Percentiles rank a stretch among this genome's conserved stretches.
Conservation (phyloP, 2,888 invertebrate genomes). For the Minunthozetes semirufus region DNA sequence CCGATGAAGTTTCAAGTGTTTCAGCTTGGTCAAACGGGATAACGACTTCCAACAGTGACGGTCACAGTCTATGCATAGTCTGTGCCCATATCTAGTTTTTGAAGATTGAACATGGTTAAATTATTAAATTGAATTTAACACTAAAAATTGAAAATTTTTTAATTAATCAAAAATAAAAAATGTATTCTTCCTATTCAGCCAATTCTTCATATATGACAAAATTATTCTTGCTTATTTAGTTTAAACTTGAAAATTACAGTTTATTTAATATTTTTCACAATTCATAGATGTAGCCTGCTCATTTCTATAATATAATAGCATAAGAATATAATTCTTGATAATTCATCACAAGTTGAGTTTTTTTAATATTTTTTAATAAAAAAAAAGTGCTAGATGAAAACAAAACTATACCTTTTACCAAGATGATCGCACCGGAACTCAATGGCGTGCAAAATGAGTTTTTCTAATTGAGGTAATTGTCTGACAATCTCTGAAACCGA, state of each 20-base stretch:
- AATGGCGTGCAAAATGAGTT: constrained; percentile 26
- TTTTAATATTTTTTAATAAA: not conserved
- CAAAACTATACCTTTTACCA: constrained; percentile 15
- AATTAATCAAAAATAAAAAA: no score
- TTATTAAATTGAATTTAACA: no score
- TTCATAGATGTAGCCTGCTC: no score
- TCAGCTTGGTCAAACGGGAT: not conserved
- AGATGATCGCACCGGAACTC: constrained; percentile 35
- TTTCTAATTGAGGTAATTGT: constrained; percentile 33
- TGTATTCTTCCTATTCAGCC: no score
- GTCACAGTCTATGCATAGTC: constrained; percentile 27
- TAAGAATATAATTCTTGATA: not conserved
- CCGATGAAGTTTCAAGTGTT: constrained; percentile 33
- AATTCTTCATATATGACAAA: no score
- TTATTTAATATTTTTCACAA: no score
- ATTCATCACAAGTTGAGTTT: not conserved
- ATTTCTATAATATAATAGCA: no score
- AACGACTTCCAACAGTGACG: constrained; percentile 28
- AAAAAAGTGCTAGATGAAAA: not conserved
- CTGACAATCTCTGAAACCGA: constrained; percentile 27
- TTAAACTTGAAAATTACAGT: no score
- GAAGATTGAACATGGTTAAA: not conserved
- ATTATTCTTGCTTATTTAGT: no score
- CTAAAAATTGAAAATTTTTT: no score
- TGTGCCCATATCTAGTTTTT: constrained; percentile 31